These are phyloP conservation scores for Cantharis nigra DNA, from an alignment of 2,888 invertebrate genomes.

Conservation along the genomic window DNA sequence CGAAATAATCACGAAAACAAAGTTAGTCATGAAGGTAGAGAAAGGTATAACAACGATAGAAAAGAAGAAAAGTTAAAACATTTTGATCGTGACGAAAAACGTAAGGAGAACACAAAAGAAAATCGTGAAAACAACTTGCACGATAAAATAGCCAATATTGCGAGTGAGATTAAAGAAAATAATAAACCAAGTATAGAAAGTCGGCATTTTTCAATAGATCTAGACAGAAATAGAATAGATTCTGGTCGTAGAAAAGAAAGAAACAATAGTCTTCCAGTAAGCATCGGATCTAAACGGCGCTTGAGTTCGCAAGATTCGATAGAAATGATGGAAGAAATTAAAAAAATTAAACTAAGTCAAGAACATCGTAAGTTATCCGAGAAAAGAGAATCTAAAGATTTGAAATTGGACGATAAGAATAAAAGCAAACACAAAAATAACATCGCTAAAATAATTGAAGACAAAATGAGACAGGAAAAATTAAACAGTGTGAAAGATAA, in stretches of 20 bases:
- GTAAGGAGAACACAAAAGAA: slow-evolving; percentile 57
- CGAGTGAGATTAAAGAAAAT: slow-evolving; percentile 44
- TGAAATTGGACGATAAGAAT: slow-evolving; percentile 45
- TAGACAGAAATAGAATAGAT: slow-evolving; percentile 54
- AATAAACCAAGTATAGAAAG: slow-evolving; percentile 48
- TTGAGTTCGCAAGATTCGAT: slow-evolving; percentile 77
- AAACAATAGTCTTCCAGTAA: slow-evolving; percentile 66
- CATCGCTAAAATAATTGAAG: slow-evolving; percentile 63
- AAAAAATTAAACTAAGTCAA: slow-evolving; percentile 64
- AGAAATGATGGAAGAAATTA: slow-evolving; percentile 63
- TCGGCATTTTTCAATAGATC: slow-evolving; percentile 57
- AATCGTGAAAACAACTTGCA: slow-evolving; percentile 58
- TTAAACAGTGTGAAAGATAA: slow-evolving; percentile 57
- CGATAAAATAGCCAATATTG: slow-evolving; percentile 56
- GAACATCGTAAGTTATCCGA: slow-evolving; percentile 59
- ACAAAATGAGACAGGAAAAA: slow-evolving; percentile 65
- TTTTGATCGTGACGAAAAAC: slow-evolving; percentile 56
- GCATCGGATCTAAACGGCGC: slow-evolving; percentile 72
- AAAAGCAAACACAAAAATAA: slow-evolving; percentile 65
- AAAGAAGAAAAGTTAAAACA: slow-evolving; percentile 45
- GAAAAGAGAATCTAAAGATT: slow-evolving; percentile 75
- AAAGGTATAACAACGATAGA: slow-evolving; percentile 31
- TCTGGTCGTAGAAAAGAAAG: slow-evolving; percentile 63
- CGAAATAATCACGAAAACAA: slow-evolving; percentile 42
- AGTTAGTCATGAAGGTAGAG: slow-evolving; percentile 55